Evolutionary conservation across 2,888 invertebrate species (phyloP).

Genomic region (Erebia epiphron): DNA sequence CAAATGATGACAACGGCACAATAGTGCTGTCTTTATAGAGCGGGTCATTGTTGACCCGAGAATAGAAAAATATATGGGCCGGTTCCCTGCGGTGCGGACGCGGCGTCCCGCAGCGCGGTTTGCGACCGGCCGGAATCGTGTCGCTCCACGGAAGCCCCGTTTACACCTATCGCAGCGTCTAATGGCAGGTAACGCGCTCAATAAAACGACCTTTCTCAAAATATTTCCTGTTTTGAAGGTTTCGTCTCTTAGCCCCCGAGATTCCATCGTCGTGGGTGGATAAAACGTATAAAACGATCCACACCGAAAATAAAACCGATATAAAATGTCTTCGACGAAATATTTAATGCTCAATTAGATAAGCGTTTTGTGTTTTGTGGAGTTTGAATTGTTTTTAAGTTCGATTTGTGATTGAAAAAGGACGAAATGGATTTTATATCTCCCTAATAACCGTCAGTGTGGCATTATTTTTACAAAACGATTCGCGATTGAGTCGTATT

Average conservation of each 20-base stretch:
- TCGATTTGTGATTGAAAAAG: slow-evolving; percentile 63
- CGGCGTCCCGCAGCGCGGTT: slow-evolving; percentile 70
- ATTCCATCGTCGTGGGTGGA: slow-evolving; percentile 79
- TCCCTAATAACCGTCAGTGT: slow-evolving; percentile 28
- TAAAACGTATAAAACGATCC: slow-evolving; percentile 77
- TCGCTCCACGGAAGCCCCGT: slow-evolving; percentile 75
- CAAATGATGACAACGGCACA: slow-evolving; percentile 79
- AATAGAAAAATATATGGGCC: slow-evolving; percentile 78
- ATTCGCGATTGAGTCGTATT: slow-evolving; percentile 51
- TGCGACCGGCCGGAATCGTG: slow-evolving; percentile 57
- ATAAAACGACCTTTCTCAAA: slow-evolving; percentile 79
- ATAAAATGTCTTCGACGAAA: slow-evolving; percentile 81
- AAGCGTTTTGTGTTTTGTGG: slow-evolving; percentile 79
- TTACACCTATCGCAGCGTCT: slow-evolving; percentile 79
- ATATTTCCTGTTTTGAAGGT: slow-evolving; percentile 80
- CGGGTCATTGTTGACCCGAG: slow-evolving; percentile 70
- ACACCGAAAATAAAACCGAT: slow-evolving; percentile 76
- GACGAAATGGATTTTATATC: slow-evolving; percentile 39
- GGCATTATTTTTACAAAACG: slow-evolving; percentile 55
- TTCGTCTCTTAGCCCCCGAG: slow-evolving; percentile 68
- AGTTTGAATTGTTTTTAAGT: slow-evolving; percentile 72
- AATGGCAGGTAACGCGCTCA: slow-evolving; percentile 80
- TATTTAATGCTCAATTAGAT: slow-evolving; percentile 83
- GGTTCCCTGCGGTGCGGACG: slow-evolving; percentile 61
- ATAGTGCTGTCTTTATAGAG: slow-evolving; percentile 67